Evolutionary conservation across 1,140 invertebrate species (phyloP).

Genomic region (Steinernema feltiae): DNA sequence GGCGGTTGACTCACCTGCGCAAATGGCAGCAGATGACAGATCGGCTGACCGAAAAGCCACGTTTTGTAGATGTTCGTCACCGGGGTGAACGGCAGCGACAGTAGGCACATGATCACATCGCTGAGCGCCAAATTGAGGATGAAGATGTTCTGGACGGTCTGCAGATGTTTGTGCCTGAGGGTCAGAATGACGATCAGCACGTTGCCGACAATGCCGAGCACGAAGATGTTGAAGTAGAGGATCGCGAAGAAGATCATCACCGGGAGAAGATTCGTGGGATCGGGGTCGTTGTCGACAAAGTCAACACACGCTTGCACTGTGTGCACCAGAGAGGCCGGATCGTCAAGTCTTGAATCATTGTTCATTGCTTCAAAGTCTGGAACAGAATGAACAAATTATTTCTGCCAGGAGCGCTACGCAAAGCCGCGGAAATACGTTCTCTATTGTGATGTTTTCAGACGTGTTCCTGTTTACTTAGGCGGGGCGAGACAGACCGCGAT

Average conservation of each 20-base stretch:
- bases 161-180: conserved; percentile 41
- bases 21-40: conserved; percentile 58
- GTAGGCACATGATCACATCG: conserved; percentile 82
- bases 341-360: not conserved
- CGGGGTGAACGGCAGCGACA: conserved; percentile 90
- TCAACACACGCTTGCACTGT: conserved; percentile 14
- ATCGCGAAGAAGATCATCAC: conserved; percentile 41
- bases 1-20: conserved; percentile 47
- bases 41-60: conserved; percentile 57
- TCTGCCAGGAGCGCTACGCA: too few relatives aligned
- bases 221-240: conserved; percentile 51
- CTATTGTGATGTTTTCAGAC: too few relatives aligned
- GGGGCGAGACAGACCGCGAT: too few relatives aligned
- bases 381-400: not conserved
- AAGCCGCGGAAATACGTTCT: too few relatives aligned
- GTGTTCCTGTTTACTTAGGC: too few relatives aligned
- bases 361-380: not conserved
- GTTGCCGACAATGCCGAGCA: conserved; percentile 52
- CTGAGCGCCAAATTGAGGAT: conserved; percentile 90
- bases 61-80: conserved; percentile 54
- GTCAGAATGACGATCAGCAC: conserved; percentile 34
- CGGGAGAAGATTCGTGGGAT: conserved; percentile 46
- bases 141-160: conserved; percentile 91
- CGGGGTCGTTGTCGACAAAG: conserved; percentile 40
- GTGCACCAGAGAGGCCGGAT: not conserved